Base-by-base conservation (phyloP, 1,140 invertebrate genomes). In the Macrobrachium rosenbergii region DNA sequence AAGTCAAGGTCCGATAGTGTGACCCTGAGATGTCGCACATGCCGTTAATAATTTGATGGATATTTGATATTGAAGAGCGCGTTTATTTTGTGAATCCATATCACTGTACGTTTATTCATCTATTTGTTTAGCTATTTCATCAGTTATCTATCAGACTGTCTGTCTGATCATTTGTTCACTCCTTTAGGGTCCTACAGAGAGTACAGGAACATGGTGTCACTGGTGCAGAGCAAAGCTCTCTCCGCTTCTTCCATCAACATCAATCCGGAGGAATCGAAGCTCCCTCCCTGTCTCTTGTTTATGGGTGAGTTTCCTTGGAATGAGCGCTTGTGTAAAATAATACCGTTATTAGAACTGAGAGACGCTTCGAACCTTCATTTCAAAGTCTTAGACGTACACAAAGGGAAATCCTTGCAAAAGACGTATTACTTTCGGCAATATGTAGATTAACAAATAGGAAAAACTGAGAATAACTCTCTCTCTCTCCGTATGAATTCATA, bases 181-280 rank as follows among this genome's bases (percentile, higher is more conserved):
- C 10, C 60, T 23, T 0, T 59, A 89, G 89, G 89, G 23, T 89
- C 89, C 5, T 89, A 89, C 83, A 78, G 89, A 52, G 89, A 89
- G 79, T 89, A 88, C 72, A 72, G 89, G 0, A 79, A 78, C 37
- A 88, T 88, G 80, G 86, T 83, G 75, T 78, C 89, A 16, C 63
- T 82, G 5, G 59, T 28, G 11, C 87, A 76, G 69, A 82, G 82
- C 64, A 83, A 83, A 60, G 79, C 86, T 37, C 83, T 88, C 72
- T 88, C 82, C 63, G 83, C 82, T n/a, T 67, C 75, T 23, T 19
- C 72, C 37, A 79, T 88, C 60, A 88, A 52, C 37, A 43, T 67
- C 58, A 64, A 43, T 17, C 67, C 87, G 1, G 81, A 83, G 8
- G 76, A 88, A 12, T 73, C 28, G 23, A n/a, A 60, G 23, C 67